Base-by-base conservation (phyloP, 1,140 invertebrate species). In the Drosophila fuyamai region DNA sequence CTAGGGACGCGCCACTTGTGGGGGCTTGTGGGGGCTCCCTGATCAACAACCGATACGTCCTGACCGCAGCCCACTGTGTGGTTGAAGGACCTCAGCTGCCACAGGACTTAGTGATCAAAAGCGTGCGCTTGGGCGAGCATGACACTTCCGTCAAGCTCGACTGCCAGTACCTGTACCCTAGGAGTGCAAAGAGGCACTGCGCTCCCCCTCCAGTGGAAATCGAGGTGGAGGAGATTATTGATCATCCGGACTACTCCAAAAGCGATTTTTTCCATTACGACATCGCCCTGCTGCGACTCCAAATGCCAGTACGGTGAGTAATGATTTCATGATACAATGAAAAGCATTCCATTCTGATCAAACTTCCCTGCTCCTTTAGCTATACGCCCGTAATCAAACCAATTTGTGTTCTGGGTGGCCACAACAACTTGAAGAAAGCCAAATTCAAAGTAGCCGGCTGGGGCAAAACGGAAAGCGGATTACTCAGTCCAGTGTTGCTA, bases 201-300 rank as follows among this genome's bases (percentile, higher is more conserved):
- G 23, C 48, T 7, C n/a, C 93, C 6, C 88, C 92, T 0, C 93
- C 94, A 0, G 55, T 95, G 2, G 94, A 96, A 74, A 86, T 96
- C 4, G 89, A 92, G 0, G 92, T 97, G 4, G 94, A 94, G 36
- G 0, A 6, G 0, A 1, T 10, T 4, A 14, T 95, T 14, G 90
- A 94, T 0, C 96, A 97, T 74, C 62, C 0, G 43, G 95, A 96
- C 1, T 29, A 23, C 23, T 23, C 4, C 3, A 4, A 23, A 23
- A 23, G 23, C 23, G 23, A 23, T 4, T 0, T 23, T 0, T 23
- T 4, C 23, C 23, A 23, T 4, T 18, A 97, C 77, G 97, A 98
- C 79, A 96, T 98, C 48, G 96, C 96, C 0, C 86, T 97, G 3
- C 65, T 98, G 5, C 94, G 95, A 46, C 92, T 98, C 1, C 76